Evolutionary conservation across 2,797 vertebrate genomes (phyloP).

Genomic region (Gymnocypris eckloni): DNA sequence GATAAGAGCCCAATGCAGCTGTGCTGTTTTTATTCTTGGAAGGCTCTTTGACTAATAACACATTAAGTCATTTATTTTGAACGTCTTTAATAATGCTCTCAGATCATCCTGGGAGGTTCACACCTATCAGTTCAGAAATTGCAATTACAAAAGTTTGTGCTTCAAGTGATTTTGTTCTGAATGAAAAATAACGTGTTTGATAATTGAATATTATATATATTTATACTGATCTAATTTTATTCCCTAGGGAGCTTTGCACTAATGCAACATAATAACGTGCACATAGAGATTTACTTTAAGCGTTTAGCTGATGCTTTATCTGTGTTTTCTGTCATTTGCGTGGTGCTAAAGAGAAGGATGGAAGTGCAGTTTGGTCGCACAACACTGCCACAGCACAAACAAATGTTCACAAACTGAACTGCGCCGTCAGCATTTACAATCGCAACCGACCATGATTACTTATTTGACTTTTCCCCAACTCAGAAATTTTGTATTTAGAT

Average conservation of each 20-base stretch:
- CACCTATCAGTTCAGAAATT: neutral
- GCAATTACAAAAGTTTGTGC: neutral
- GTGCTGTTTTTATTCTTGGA: slow-evolving; percentile 14
- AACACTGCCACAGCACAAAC: neutral
- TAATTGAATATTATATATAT: neutral
- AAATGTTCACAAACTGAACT: neutral
- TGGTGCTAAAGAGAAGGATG: neutral
- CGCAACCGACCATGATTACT: neutral
- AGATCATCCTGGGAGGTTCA: neutral
- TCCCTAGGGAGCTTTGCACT: neutral
- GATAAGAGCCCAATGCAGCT: neutral
- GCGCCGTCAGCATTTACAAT: too few relatives aligned
- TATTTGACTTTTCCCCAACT: neutral
- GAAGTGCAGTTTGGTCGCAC: neutral
- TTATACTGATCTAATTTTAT: neutral
- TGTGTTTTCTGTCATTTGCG: neutral
- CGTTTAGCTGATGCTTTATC: neutral
- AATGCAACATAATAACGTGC: neutral
- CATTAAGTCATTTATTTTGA: neutral
- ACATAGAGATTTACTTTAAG: neutral
- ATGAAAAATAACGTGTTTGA: neutral
- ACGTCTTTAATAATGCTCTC: neutral
- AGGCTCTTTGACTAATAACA: neutral
- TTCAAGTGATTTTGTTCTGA: neutral
- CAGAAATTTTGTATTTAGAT: neutral